Conservation (phyloP, 2,888 invertebrate species). For the Gonocerus acuteangulatus region DNA sequence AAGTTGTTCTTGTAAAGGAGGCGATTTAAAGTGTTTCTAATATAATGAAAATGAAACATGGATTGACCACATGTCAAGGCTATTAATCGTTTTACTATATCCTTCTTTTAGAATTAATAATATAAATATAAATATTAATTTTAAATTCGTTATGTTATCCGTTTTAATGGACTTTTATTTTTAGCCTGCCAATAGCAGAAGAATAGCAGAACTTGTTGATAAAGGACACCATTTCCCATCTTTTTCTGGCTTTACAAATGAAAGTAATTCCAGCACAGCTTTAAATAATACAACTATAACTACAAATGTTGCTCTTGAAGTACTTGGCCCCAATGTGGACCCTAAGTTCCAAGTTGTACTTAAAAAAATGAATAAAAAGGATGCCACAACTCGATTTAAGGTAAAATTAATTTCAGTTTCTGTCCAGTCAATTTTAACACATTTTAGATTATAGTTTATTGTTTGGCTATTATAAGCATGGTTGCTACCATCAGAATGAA, state of each 20-base stretch:
- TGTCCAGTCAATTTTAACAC: not conserved
- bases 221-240: slow-evolving; percentile 52
- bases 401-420: slow-evolving; percentile 46
- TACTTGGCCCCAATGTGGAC: slow-evolving; percentile 58
- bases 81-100: too few species aligned
- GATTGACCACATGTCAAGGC: too few species aligned
- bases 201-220: slow-evolving; percentile 75
- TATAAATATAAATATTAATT: too few species aligned
- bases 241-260: slow-evolving; percentile 56
- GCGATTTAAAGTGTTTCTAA: too few species aligned
- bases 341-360: slow-evolving; percentile 69
- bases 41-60: too few species aligned
- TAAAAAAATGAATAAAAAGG: slow-evolving; percentile 83
- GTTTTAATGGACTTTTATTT: too few species aligned
- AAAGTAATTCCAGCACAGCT: slow-evolving; percentile 37
- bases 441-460: not conserved
- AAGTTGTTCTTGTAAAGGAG: too few species aligned
- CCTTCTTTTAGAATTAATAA: too few species aligned
- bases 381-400: slow-evolving; percentile 81
- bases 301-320: slow-evolving; percentile 51
- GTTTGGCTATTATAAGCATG: too few species aligned
- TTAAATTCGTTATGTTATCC: too few species aligned
- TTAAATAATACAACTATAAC: slow-evolving; percentile 47
- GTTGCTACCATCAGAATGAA: too few species aligned
- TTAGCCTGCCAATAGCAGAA: slow-evolving; percentile 83